Evolutionary conservation across 2,113 vertebrate genomes (phyloP).

Genomic region (Microtus montanus): DNA sequence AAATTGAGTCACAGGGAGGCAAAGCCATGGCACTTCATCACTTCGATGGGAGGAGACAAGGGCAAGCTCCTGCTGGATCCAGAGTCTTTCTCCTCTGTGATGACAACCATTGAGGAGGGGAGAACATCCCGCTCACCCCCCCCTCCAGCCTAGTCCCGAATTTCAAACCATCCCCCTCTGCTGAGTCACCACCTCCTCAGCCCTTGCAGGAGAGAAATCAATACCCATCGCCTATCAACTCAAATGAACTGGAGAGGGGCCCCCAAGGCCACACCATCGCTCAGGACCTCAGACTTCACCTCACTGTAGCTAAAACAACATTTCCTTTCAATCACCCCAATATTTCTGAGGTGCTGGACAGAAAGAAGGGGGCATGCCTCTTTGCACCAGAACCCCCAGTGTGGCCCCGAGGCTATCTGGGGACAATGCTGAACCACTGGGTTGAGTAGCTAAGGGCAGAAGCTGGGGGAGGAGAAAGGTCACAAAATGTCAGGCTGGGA

Average conservation of each 20-base stretch:
- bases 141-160: not conserved
- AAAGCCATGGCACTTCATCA: not conserved
- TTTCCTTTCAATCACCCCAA: constrained; percentile 57
- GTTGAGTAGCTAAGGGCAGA: not conserved
- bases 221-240: constrained; percentile 51
- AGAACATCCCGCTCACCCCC: not conserved
- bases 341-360: constrained; percentile 20
- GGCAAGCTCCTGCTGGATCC: not conserved
- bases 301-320: constrained; percentile 43
- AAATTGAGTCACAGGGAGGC: constrained; percentile 19
- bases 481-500: not conserved
- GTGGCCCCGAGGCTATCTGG: not conserved
- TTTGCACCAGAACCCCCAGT: not conserved
- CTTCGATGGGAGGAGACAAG: not conserved
- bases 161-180: not conserved
- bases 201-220: constrained; percentile 46
- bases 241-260: constrained; percentile 10
- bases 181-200: constrained; percentile 56
- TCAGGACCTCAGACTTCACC: constrained; percentile 36
- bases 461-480: not conserved
- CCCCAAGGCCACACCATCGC: not conserved
- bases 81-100: not conserved
- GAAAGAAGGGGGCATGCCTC: not conserved
- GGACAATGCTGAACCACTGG: not conserved
- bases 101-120: not conserved